These are phyloP conservation scores for Anthonomus grandis DNA, from an alignment of 1,140 invertebrate species.

Conservation along the genomic window DNA sequence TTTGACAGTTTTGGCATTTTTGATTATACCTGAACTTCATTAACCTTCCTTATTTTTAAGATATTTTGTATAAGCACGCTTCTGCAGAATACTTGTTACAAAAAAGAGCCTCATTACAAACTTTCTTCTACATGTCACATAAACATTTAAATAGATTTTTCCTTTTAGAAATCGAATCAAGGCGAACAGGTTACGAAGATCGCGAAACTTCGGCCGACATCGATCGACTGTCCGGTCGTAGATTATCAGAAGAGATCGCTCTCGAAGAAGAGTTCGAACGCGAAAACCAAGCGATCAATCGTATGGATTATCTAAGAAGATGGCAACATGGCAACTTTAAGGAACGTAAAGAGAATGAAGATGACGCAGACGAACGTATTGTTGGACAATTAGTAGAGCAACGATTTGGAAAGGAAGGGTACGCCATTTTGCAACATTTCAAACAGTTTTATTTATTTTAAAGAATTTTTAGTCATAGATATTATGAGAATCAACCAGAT, in stretches of 20 bases:
- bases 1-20: too few species aligned
- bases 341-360: conserved; percentile 16
- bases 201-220: conserved; percentile 10
- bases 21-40: too few species aligned
- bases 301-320: conserved; percentile 24
- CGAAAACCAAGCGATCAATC: conserved; percentile 40
- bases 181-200: conserved; percentile 4
- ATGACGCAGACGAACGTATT: conserved; percentile 6
- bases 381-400: conserved; percentile 22
- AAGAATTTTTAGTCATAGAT: neutral
- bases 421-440: conserved; percentile 33
- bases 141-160: too few species aligned
- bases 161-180: conserved; percentile 3
- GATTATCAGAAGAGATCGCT: conserved; percentile 42
- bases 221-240: conserved; percentile 26
- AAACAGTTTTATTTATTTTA: neutral
- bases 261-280: conserved; percentile 41
- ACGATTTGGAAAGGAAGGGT: conserved; percentile 31
- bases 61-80: too few species aligned
- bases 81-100: too few species aligned
- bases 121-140: too few species aligned
- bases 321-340: conserved; percentile 50
- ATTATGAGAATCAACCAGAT: neutral
- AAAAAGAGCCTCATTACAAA: too few species aligned
- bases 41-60: too few species aligned